These are phyloP conservation scores for Paragorgia papillata DNA, from an alignment of 92 coral and sea anemone species.

Conservation along the genomic window DNA sequence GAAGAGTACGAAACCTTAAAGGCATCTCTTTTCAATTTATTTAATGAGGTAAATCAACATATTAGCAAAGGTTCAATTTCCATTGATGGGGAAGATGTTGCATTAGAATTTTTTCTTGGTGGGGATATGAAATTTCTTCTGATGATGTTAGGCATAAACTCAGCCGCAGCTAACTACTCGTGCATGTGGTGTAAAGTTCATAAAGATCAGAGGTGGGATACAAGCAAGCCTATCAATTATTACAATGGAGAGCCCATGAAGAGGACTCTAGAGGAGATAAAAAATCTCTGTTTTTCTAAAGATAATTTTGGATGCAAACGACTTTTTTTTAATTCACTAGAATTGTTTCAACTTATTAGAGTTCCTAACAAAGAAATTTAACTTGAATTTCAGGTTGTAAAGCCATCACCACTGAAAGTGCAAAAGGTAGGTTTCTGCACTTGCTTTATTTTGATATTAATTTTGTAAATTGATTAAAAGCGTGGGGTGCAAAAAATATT, in stretches of 20 bases:
- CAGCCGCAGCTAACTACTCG: constrained; percentile 13
- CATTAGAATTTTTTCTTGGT: constrained; percentile 36
- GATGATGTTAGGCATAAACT: constrained; percentile 31
- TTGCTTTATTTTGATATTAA: no score
- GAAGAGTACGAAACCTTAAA: constrained; percentile 53
- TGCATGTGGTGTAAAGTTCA: not conserved
- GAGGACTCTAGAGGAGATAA: constrained; percentile 43
- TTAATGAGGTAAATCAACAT: constrained; percentile 12
- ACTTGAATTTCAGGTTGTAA: no score
- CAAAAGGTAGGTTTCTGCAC: no score
- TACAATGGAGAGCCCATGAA: constrained; percentile 16
- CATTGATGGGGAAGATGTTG: constrained; percentile 33
- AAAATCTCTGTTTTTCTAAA: constrained; percentile 27
- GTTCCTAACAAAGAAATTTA: no score
- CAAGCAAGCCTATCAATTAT: constrained; percentile 16
- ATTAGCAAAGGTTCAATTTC: constrained; percentile 2
- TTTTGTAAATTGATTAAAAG: no score
- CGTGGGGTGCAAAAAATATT: no score
- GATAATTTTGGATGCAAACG: no score
- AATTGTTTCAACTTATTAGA: no score
- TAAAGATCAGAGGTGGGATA: constrained; percentile 48
- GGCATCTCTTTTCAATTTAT: constrained; percentile 5
- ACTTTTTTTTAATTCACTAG: no score
- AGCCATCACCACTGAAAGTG: no score
- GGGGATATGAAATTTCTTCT: constrained; percentile 56